Evolutionary conservation across 2,113 vertebrate species (phyloP), one percentile per base, ranked within the genome.

Genomic region (Tetrax tetrax): DNA sequence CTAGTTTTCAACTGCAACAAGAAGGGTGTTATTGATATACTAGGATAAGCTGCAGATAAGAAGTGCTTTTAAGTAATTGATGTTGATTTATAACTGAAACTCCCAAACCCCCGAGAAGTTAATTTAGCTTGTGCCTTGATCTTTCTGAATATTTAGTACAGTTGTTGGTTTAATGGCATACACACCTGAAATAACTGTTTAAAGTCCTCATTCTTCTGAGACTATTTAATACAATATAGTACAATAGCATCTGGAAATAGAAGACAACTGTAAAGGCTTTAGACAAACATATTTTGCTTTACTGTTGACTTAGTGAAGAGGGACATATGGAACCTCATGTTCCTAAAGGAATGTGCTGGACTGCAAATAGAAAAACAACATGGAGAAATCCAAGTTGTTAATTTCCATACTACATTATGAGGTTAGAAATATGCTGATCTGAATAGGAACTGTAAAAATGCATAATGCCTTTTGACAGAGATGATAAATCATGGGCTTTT

Each of bases 401-500:
- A 89, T 96, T 95, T 94, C 88, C 81, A 86, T 95, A 69, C 37
- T 92, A 64, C 57, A 68, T 93, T 95, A 79, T 54, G 66, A 96
- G 83, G 91, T 91, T 54, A 96, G 63, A 95, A 93, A 88, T 87
- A 77, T 43, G 84, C 45, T 90, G 90, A 76, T 93, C 91, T 89
- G 88, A 96, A 77, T 65, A 93, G 57, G 71, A 91, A 79, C 68
- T 86, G 81, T 79, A 95, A 92, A 94, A 96, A 90, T 66, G 84
- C 50, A 35, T 95, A 95, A 94, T 93, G 74, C 12, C 75, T 85
- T 96, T 68, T 90, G 95, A 82, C 97, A 96, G 78, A 95, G 48
- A 86, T 91, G 41, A 64, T 96, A 96, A 90, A 96, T 97, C 82
- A 81, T 74, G 65, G 57, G 38, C 28, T 92, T 94, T 94, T 91